Evolutionary conservation across 2,797 vertebrate species (phyloP), one percentile per base, ranked within the genome.

Genomic region (Sebastes glaucus): DNA sequence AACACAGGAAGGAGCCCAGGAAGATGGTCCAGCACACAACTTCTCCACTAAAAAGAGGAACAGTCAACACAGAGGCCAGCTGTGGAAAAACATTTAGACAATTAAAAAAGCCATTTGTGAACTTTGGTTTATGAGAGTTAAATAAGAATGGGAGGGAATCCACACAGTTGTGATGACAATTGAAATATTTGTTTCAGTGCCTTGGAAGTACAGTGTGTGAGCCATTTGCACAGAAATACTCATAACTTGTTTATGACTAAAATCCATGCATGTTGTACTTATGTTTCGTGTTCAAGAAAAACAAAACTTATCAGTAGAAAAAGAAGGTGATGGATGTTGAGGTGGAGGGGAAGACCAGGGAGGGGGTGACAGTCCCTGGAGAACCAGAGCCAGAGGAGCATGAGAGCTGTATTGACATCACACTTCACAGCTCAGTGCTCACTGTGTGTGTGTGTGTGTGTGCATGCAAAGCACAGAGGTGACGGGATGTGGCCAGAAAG

Each of bases 21-120:
- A 96, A 89, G 96, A 97, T 95, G 96, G 91, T 93, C 93, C 87
- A 86, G 91, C 93, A 83, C 88, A 88, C 93, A 96, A 97, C 97
- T 98, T 98, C 97, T 96, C 95, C 95, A 95, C 96, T 88, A 88
- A 97, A 97, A 97, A 97, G 95, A 96, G 95, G 94, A 96, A 94
- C 82, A 91, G 18, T 32, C 57, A n/a, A 49, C 33, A 72, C 22
- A 53, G 23, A 83, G 78, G 68, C 78, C 22, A 38, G 52, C 68
- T 25, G 75, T 63, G 33, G 49, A 81, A 59, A 22, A 80, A 79
- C 20, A 88, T 59, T 55, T 11, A 25, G 70, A 73, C 27, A 38
- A n/a, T 55, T 70, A 49, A 49, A 49, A 11, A 74, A 68, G 32
- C 33, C 38, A 71, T 69, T 38, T 42, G n/a, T 32, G 56, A 72